A percentile compares a stretch with the other conserved stretches of the same genome.
phyloP scores from a whole-genome alignment of 2,888 invertebrate species.

The Theretra japonica region DNA sequence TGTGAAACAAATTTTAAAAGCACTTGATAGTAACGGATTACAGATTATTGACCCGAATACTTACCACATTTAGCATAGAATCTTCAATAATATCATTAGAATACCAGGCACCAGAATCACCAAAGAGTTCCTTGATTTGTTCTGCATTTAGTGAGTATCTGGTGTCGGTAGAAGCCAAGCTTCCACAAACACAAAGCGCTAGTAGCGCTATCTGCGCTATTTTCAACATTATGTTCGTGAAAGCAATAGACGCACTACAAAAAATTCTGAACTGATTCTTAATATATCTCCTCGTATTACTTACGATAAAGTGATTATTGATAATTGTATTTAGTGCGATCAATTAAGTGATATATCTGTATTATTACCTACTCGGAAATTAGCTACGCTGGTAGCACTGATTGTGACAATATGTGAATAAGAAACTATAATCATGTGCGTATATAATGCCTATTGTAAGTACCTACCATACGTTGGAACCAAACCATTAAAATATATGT shows the following conservation, averaged over 20 bases:
- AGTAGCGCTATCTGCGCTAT: slow-evolving; percentile 40
- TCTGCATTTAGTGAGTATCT: slow-evolving; percentile 56
- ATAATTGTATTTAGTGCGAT: background rate
- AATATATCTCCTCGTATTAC: slow-evolving; percentile 14
- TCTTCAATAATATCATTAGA: slow-evolving; percentile 69
- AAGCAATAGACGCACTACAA: background rate
- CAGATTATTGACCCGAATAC: slow-evolving; percentile 39
- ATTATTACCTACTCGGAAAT: too few relatives aligned
- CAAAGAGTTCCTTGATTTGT: slow-evolving; percentile 51
- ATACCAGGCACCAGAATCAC: slow-evolving; percentile 45
- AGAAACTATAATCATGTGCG: too few relatives aligned
- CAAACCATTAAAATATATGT: too few relatives aligned
- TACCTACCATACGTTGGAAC: too few relatives aligned
- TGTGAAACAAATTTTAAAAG: too few relatives aligned
- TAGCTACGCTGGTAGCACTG: too few relatives aligned
- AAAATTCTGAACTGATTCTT: background rate
- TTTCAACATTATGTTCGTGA: slow-evolving; percentile 41
- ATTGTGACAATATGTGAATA: too few relatives aligned
- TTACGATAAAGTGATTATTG: slow-evolving; percentile 17
- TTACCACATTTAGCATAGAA: slow-evolving; percentile 69
- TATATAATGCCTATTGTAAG: too few relatives aligned
- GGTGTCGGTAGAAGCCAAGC: background rate
- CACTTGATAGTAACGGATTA: too few relatives aligned
- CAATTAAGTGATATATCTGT: background rate
- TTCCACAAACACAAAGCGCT: slow-evolving; percentile 36